Evolutionary conservation across 2,113 vertebrate species (phyloP), one percentile per base, ranked within the genome.

Genomic region (Parus major): DNA sequence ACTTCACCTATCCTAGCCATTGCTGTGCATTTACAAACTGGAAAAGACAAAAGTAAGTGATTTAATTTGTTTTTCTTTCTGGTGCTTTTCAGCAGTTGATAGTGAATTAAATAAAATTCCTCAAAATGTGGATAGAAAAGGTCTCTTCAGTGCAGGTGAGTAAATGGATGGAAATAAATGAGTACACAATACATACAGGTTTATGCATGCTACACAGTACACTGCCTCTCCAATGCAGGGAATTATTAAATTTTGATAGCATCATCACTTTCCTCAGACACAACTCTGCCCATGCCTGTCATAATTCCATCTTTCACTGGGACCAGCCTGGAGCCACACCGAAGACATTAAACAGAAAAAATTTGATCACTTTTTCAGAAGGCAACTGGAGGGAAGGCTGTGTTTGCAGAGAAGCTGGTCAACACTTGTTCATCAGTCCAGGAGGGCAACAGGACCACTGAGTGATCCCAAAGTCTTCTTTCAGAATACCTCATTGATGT

Each of bases 1-100:
- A 98, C 76, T 98, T 99, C 95, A 99, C 99, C 27, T 99, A 99
- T 93, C 97, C 98, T 29, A 99, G 99, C 70, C 99, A 99, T 95
- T 99, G 99, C 96, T 99, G 99, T 82, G 98, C 99, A 42, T 99
- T 99, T 92, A 77, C 97, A 44, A 98, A 98, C 93, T 97, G 98
- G 98, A 98, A 97, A 86, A 97, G 97, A 82, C 95, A 97, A 98
- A 89, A 94, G 97, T 98, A 98, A 98, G 97, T 98, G 97, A 66
- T 91, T 64, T 44, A 8, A 4, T 56, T 64, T 88, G 35, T n/a
- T 90, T 88, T 77, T 49, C 12, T 56, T 92, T 78, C 42, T 71
- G 61, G 7, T 73, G 16, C 35, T 90, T 86, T 71, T 88, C 90
- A 82, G 31, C 64, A 59, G 15, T 70, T 63, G 35, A 59, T 59